Evolutionary conservation across 2,797 vertebrate species (phyloP).

Genomic region (Lepus townsendii): DNA sequence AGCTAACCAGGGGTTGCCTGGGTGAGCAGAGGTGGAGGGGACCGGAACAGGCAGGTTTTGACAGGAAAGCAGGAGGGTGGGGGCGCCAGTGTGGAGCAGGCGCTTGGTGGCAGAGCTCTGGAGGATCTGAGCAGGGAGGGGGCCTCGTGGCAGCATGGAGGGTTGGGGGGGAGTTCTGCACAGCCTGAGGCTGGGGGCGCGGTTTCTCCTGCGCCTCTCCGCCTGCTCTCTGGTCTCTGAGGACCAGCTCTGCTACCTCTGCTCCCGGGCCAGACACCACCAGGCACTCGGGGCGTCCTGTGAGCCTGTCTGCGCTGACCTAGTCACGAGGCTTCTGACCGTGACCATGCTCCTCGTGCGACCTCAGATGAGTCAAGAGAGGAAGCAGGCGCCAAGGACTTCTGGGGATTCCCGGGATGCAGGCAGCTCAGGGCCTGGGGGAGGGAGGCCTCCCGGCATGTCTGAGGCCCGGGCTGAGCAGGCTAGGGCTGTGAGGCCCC

Average conservation of each 20-base stretch:
- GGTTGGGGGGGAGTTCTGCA: not conserved
- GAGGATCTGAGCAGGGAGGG: not conserved
- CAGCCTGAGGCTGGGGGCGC: not conserved
- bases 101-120: not conserved
- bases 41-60: not conserved
- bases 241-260: not conserved
- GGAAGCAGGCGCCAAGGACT: conserved; percentile 54
- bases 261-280: not conserved
- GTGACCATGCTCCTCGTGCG: conserved; percentile 57
- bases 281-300: not conserved
- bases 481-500: not conserved
- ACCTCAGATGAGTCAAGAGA: conserved; percentile 72
- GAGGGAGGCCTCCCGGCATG: not conserved
- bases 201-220: not conserved
- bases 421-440: not conserved
- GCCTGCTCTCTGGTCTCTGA: not conserved
- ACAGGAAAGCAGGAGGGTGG: not conserved
- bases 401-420: not conserved
- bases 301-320: conserved; percentile 39
- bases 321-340: conserved; percentile 44
- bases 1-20: not conserved
- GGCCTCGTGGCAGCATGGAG: not conserved
- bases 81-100: not conserved
- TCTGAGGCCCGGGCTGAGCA: not conserved
- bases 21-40: not conserved